Conservation (phyloP, 2,888 invertebrate genomes). For the Pasiphila rectangulata region DNA sequence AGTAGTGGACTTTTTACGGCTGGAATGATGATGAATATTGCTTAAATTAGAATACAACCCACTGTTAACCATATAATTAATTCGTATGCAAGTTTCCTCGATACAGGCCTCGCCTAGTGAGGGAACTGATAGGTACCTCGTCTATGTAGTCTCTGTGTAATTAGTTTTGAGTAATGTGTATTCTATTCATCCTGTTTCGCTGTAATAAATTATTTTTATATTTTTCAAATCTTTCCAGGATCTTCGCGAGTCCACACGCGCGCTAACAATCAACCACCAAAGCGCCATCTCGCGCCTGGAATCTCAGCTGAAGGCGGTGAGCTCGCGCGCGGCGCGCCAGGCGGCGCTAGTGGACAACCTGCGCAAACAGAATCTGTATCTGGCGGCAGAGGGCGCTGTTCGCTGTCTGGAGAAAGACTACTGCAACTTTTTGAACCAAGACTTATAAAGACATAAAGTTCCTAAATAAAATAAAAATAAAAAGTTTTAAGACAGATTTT, state of each 20-base stretch:
- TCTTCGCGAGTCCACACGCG: constrained; percentile 54
- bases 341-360: constrained; percentile 58
- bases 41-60: no score
- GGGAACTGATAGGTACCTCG: no score
- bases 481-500: no score
- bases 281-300: constrained; percentile 53
- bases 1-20: no score
- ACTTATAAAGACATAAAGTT: constrained; percentile 28
- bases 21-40: no score
- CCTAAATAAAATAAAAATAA: not conserved
- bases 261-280: constrained; percentile 50
- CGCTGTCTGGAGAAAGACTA: constrained; percentile 56
- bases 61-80: no score
- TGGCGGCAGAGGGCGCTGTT: constrained; percentile 52
- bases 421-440: constrained; percentile 52
- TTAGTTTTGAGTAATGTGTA: no score
- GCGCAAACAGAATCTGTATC: constrained; percentile 50
- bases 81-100: no score
- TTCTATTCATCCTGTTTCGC: no score
- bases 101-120: no score
- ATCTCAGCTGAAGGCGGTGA: constrained; percentile 42
- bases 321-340: constrained; percentile 41
- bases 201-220: no score
- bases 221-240: constrained; percentile 62
- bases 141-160: no score